Evolutionary conservation across 2,113 vertebrate species (phyloP).

Genomic region (Rattus rattus): DNA sequence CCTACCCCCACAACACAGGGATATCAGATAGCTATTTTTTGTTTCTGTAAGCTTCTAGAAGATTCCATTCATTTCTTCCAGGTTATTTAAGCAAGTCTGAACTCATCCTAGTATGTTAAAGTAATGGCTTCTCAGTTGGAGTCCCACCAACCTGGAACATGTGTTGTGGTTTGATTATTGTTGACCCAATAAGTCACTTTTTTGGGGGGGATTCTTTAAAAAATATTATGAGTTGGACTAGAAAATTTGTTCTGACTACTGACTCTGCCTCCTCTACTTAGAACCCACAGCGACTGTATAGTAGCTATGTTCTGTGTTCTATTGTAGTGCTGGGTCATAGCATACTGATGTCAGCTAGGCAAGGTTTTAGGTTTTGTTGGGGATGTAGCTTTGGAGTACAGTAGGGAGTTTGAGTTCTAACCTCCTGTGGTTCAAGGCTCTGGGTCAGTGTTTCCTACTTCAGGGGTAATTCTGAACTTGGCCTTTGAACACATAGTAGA

Average conservation of each 20-base stretch:
- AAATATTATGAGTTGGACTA: not conserved
- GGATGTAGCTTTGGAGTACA: not conserved
- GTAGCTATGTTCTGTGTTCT: not conserved
- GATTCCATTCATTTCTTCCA: not conserved
- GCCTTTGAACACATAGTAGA: not conserved
- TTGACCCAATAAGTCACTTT: not conserved
- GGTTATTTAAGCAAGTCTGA: not conserved
- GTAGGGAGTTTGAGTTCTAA: not conserved
- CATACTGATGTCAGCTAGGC: not conserved
- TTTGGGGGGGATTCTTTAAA: not conserved
- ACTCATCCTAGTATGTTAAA: not conserved
- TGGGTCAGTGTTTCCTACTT: not conserved
- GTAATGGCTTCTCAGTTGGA: not conserved
- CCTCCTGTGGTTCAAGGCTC: not conserved
- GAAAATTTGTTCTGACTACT: not conserved
- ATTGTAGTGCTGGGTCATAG: rapidly evolving
- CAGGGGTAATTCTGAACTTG: not conserved
- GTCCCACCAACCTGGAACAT: not conserved
- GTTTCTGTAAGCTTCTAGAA: not conserved
- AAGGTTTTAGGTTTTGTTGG: not conserved
- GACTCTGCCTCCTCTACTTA: not conserved
- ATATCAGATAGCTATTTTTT: not conserved
- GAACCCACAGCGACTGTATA: not conserved
- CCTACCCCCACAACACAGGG: not conserved
- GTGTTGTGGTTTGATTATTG: not conserved